Evolutionary conservation across 1,140 invertebrate species (phyloP), one percentile per base, ranked within the genome.

Genomic region (Protaetia brevitarsis): DNA sequence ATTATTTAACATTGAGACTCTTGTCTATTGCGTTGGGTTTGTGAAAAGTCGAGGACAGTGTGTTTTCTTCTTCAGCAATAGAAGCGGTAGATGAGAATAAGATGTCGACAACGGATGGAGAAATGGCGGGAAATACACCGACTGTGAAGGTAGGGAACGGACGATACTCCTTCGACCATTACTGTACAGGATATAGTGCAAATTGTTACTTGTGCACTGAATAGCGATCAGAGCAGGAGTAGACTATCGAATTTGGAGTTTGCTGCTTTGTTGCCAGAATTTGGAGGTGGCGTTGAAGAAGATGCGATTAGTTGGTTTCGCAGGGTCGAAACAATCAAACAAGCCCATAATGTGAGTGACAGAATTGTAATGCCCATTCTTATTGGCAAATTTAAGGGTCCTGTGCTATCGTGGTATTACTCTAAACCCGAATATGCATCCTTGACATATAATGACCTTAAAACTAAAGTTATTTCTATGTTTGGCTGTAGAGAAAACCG

Each of bases 401-500:
- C 21, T 6, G 51, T 28, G 13, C 3, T 57, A 16, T 23, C 2
- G 11, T 57, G 51, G 51, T 57, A 57, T 23, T 28, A 57, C 3
- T 57, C 21, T 21, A 57, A 28, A 3, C 51, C 51, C n/a, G 51
- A 57, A 57, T 57, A 57, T 57, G 51, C 51, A 57, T 26, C 21
- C 4, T 57, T 26, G 21, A 23, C 51, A 28, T 57, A 26, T 23
- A 57, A 23, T 26, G 51, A 63, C 8, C 63, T 64, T 28, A 64
- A 56, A 34, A 7, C n/a, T 34, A 28, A 64, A 21, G 26, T n/a
- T n/a, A n/a, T n/a, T n/a, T n/a, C 21, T 26, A 41, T 64, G 41
- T 64, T 51, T 30, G 16, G 41, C 3, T 64, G 63, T 64, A 45
- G 63, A 64, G 37, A 64, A 56, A 37, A 64, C 41, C 41, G 31